Percentiles rank a stretch among this genome's conserved stretches.
These are phyloP conservation scores for Cheirogaleus medius DNA, from an alignment of 2,113 vertebrate species.

Conservation along the genomic window DNA sequence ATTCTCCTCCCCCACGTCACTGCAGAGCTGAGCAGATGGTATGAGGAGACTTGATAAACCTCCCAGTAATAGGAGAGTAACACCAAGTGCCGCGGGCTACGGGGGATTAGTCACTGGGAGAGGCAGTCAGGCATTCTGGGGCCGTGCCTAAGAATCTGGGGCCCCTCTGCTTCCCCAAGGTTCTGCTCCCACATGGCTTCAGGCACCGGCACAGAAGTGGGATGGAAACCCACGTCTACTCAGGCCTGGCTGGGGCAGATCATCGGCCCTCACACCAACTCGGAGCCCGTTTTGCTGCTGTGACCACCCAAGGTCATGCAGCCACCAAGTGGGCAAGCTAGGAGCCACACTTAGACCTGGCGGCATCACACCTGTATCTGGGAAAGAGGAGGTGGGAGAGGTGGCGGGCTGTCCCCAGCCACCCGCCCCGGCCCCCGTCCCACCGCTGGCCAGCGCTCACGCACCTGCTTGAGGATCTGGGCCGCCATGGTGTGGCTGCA, in stretches of 20 bases:
- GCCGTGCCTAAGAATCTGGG: not conserved
- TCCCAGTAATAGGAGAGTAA: slow-evolving; percentile 57
- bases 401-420: not conserved
- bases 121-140: slow-evolving; percentile 54
- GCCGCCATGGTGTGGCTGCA: slow-evolving; percentile 97
- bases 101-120: slow-evolving; percentile 54
- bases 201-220: not conserved
- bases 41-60: slow-evolving; percentile 63
- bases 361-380: fast-evolving
- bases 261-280: not conserved
- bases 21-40: slow-evolving; percentile 77
- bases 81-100: slow-evolving; percentile 50
- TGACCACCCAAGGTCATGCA: not conserved
- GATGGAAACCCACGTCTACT: not conserved
- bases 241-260: too few relatives aligned
- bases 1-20: not conserved
- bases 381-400: not conserved
- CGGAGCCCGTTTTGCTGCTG: not conserved
- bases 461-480: slow-evolving; percentile 97
- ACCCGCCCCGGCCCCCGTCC: not conserved
- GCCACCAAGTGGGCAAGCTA: not conserved
- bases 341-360: not conserved
- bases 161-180: not conserved
- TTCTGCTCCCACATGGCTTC: not conserved
- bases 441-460: not conserved